These are phyloP conservation scores for Bolinopsis microptera DNA, from an alignment of 37 sponge, comb jelly and placozoan species.

Conservation along the genomic window DNA sequence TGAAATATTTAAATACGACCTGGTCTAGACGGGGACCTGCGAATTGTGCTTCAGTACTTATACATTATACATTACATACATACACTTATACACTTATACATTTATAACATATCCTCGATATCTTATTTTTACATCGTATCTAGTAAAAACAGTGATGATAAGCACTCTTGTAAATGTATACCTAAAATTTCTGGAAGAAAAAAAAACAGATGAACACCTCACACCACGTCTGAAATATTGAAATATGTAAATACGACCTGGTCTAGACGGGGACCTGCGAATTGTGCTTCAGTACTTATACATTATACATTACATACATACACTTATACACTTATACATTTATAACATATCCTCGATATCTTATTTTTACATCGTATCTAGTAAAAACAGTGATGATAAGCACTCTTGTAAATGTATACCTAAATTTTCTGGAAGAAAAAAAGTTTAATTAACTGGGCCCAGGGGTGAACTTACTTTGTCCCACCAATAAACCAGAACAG, in stretches of 20 bases:
- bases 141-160: too few species aligned
- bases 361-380: too few species aligned
- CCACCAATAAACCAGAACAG: neutral
- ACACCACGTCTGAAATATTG: conserved; percentile 23
- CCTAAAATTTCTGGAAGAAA: too few species aligned
- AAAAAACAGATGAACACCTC: neutral
- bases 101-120: neutral
- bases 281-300: neutral
- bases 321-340: neutral
- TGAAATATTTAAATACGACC: too few species aligned
- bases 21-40: neutral
- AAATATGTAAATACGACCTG: too few species aligned
- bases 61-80: too few species aligned
- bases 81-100: neutral
- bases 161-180: too few species aligned
- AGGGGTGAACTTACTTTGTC: neutral
- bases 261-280: neutral
- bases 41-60: neutral
- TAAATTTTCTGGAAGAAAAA: too few species aligned
- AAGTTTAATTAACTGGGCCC: neutral
- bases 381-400: too few species aligned
- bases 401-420: too few species aligned
- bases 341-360: neutral
- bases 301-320: neutral
- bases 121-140: too few species aligned